Evolutionary conservation across 1,140 invertebrate genomes (phyloP).

Genomic region (Drosophila willistoni): DNA sequence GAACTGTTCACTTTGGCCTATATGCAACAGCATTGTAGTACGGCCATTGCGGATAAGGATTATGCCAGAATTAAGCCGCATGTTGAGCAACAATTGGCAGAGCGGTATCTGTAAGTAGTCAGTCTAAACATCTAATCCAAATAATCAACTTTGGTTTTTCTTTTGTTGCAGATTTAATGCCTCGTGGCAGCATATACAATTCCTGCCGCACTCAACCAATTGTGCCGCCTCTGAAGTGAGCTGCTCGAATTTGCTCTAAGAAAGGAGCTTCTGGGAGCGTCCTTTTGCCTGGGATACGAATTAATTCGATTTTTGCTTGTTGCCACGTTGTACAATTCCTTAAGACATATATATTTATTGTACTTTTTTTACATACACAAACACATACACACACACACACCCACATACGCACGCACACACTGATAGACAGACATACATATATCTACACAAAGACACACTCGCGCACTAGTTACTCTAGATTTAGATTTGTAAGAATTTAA

Average conservation of each 20-base stretch:
- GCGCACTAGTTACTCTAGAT: slow-evolving; percentile 34
- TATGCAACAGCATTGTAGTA: slow-evolving; percentile 81
- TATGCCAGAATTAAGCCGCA: slow-evolving; percentile 80
- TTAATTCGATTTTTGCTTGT: slow-evolving; percentile 33
- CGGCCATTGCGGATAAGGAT: slow-evolving; percentile 75
- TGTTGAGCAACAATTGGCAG: slow-evolving; percentile 72
- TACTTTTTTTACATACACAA: slow-evolving; percentile 64
- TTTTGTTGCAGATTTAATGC: slow-evolving; percentile 71
- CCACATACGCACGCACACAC: no score
- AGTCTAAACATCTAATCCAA: background rate
- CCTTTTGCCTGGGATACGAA: slow-evolving; percentile 20
- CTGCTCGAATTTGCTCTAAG: slow-evolving; percentile 77
- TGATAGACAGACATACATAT: slow-evolving; percentile 17
- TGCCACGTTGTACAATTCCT: slow-evolving; percentile 56
- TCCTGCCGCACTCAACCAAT: slow-evolving; percentile 71
- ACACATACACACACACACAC: slow-evolving; percentile 24
- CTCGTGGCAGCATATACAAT: slow-evolving; percentile 81
- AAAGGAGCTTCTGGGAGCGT: background rate
- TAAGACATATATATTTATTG: slow-evolving; percentile 70
- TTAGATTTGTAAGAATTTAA: slow-evolving; percentile 30
- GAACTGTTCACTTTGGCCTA: slow-evolving; percentile 77
- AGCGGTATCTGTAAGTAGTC: slow-evolving; percentile 66
- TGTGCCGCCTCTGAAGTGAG: slow-evolving; percentile 64
- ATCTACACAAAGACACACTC: slow-evolving; percentile 22
- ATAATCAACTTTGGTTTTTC: slow-evolving; percentile 6